Percentiles rank a stretch among this genome's conserved stretches.
phyloP scores from a whole-genome alignment of 2,113 vertebrate species.

The Zapus hudsonius region DNA sequence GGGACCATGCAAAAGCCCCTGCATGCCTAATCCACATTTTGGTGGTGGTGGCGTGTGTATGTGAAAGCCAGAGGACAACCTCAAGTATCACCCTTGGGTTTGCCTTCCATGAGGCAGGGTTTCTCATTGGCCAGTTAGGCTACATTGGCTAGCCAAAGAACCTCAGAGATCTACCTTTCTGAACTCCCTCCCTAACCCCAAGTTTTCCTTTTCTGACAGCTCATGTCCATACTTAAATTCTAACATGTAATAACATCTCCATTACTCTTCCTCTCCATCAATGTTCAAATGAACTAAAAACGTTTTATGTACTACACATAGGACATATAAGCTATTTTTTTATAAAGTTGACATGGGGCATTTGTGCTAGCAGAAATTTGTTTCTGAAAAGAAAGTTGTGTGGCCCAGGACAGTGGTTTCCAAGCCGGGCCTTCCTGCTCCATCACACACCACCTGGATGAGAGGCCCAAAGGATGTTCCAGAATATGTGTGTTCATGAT shows the following conservation, averaged over 20 bases:
- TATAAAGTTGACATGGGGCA: background rate
- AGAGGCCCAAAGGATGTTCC: background rate
- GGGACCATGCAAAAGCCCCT: background rate
- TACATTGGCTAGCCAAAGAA: no score
- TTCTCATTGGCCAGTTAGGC: no score
- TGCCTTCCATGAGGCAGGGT: no score
- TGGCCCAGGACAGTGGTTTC: background rate
- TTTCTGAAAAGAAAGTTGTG: background rate
- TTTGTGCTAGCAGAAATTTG: background rate
- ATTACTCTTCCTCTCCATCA: background rate
- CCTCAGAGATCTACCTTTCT: no score
- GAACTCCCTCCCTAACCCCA: background rate
- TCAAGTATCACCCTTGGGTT: no score
- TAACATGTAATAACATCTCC: background rate
- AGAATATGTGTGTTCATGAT: background rate
- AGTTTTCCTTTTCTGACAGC: background rate
- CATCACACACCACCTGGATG: background rate
- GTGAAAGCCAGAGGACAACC: background rate
- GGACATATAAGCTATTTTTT: background rate
- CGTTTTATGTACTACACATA: background rate
- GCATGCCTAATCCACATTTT: background rate
- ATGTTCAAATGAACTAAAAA: background rate
- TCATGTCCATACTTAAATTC: background rate
- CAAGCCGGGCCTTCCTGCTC: background rate
- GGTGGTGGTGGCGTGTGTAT: background rate